Conservation (phyloP, 2,113 vertebrate genomes). For the Hydrochoerus hydrochaeris region DNA sequence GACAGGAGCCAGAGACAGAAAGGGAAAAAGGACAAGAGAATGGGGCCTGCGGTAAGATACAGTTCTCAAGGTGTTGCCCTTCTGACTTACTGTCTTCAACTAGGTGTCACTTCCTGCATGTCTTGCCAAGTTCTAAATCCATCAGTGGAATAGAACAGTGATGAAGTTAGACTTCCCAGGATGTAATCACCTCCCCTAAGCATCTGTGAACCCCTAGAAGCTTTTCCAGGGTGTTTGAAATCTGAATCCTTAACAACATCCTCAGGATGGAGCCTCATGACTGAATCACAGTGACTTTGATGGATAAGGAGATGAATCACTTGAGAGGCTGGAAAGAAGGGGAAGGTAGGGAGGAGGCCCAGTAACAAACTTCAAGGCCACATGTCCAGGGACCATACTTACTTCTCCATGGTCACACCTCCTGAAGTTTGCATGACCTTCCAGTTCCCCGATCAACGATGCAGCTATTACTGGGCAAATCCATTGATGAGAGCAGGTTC, state of each 20-base stretch:
- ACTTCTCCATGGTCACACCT: not conserved
- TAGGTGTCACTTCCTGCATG: not conserved
- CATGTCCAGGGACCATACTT: not conserved
- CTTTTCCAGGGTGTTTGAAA: not conserved
- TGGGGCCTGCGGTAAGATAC: not conserved
- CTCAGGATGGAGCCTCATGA: not conserved
- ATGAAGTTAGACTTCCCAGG: too few relatives aligned
- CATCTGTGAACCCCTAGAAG: too few relatives aligned
- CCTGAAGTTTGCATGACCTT: not conserved
- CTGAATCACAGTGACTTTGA: not conserved
- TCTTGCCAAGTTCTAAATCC: not conserved
- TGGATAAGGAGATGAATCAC: not conserved
- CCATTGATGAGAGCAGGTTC: rapidly evolving
- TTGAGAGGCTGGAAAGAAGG: not conserved
- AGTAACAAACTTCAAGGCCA: not conserved
- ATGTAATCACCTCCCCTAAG: not conserved
- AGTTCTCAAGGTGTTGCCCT: too few relatives aligned
- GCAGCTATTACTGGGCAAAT: not conserved
- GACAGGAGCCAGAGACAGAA: not conserved
- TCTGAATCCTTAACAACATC: not conserved
- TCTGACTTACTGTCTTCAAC: not conserved
- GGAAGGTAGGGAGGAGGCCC: not conserved
- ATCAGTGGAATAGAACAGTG: not conserved
- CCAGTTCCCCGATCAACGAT: not conserved
- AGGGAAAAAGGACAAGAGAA: not conserved